Evolutionary conservation across 2,888 invertebrate species (phyloP), one percentile per base, ranked within the genome.

Genomic region (Heliconius cydno): DNA sequence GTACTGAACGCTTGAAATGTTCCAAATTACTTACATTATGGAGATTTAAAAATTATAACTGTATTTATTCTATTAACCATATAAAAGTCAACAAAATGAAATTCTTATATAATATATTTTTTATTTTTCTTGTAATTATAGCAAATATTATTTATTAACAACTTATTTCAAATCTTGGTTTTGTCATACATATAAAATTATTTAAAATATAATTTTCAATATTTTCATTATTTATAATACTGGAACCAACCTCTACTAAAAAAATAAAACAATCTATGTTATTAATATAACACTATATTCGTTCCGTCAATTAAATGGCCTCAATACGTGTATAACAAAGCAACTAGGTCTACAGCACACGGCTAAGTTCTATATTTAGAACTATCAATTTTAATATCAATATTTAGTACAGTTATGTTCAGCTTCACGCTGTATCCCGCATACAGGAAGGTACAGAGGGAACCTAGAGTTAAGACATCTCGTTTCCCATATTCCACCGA

Each of bases 321-420:
- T 13, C 34, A 30, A 30, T 22, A 30, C 6, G 13, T 3, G 67
- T 19, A n/a, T 67, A 78, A 75, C 70, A 73, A 63, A 71, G 75
- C 70, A 78, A 66, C 75, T 68, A 76, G 25, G n/a, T 52, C 28
- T 74, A 12, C 38, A 74, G 28, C 12, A 52, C 41, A 57, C 76
- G 34, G 67, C 71, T 67, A 52, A 72, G 67, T 22, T 52, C 25
- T 72, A 66, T 65, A 76, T 79, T 30, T 72, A 78, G 30, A 75
- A 30, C 30, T 71, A 68, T 76, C 76, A 79, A 79, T 79, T 79
- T 82, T 30, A 73, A 30, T 76, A 70, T 79, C 67, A 81, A 79
- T 79, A 74, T 77, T 71, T 68, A 38, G 19, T 46, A 67, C 76
- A 60, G 30, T 46, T 77, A 68, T 67, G 63, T 60, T 46, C 46